Evolutionary conservation across 2,113 vertebrate genomes (phyloP).

Genomic region (Chloropsis hardwickii): DNA sequence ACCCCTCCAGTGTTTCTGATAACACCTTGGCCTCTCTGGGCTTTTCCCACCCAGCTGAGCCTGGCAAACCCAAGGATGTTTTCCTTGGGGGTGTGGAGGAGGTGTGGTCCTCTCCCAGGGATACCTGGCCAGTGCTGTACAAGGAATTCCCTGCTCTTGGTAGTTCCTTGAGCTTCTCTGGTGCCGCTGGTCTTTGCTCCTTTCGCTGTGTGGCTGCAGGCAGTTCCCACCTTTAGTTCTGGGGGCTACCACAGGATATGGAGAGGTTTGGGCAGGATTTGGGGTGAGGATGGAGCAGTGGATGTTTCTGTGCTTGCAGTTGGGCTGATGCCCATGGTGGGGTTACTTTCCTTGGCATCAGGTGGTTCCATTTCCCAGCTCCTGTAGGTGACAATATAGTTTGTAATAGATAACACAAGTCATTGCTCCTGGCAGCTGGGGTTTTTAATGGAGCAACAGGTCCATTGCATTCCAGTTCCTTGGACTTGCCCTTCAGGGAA

Average conservation of each 20-base stretch:
- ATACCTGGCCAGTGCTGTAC: not conserved
- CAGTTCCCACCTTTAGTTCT: not conserved
- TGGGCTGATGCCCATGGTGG: rapidly evolving
- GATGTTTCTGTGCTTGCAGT: not conserved
- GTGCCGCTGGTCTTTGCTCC: not conserved
- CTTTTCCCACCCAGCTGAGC: not conserved
- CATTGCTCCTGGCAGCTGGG: not conserved
- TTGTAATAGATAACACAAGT: not conserved
- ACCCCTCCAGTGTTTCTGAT: not conserved
- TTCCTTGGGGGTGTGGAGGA: not conserved
- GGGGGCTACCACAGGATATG: not conserved
- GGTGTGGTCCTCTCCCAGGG: not conserved
- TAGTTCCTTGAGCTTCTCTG: not conserved
- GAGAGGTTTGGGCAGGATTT: not conserved
- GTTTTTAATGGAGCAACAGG: slow-evolving; percentile 2
- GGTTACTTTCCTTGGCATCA: not conserved
- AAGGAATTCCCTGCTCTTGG: not conserved
- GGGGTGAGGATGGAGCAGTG: not conserved
- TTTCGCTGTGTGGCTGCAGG: not conserved
- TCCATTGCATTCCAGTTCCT: not conserved
- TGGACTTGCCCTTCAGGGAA: not conserved
- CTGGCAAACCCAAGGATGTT: not conserved
- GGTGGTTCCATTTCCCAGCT: not conserved
- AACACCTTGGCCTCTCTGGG: not conserved
- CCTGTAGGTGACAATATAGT: not conserved